Percentiles rank a stretch among this genome's conserved stretches.
Evolutionary conservation across 2,113 vertebrate genomes (phyloP).

Genomic region (Oreochromis tanganicae): DNA sequence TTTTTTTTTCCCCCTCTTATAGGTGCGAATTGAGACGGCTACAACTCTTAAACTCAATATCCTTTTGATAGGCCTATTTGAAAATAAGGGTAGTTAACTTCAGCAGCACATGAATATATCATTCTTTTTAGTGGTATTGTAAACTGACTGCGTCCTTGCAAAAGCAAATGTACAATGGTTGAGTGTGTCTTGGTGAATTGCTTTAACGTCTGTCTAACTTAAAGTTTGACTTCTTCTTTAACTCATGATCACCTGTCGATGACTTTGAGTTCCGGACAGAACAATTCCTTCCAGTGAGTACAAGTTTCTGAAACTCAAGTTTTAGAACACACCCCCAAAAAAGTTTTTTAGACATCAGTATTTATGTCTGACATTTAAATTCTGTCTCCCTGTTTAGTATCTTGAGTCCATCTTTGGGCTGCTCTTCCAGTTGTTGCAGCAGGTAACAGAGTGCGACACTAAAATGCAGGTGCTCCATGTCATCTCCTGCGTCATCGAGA

Average conservation of each 20-base stretch:
- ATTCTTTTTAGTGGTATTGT: background rate
- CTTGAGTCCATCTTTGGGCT: slow-evolving; percentile 91
- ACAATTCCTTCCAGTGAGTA: slow-evolving; percentile 91
- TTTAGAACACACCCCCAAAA: background rate
- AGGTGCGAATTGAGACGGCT: slow-evolving; percentile 96
- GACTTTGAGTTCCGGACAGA: slow-evolving; percentile 97
- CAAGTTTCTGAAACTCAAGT: background rate
- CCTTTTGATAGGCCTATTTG: slow-evolving; percentile 68
- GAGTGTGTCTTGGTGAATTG: background rate
- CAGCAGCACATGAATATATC: background rate
- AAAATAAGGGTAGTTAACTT: background rate
- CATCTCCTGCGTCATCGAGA: slow-evolving; percentile 95
- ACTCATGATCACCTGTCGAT: slow-evolving; percentile 84
- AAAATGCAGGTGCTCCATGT: slow-evolving; percentile 98
- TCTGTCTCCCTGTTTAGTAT: slow-evolving; percentile 73
- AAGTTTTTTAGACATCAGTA: background rate
- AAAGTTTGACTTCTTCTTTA: slow-evolving; percentile 64
- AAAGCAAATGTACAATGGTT: background rate
- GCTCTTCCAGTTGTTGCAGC: slow-evolving; percentile 92
- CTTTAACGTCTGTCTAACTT: background rate
- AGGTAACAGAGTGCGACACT: slow-evolving; percentile 96
- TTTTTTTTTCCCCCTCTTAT: background rate
- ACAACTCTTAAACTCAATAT: slow-evolving; percentile 98
- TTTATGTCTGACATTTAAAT: background rate
- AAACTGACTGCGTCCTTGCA: background rate